Evolutionary conservation across 2,113 vertebrate species (phyloP).

Genomic region (Struthio camelus): DNA sequence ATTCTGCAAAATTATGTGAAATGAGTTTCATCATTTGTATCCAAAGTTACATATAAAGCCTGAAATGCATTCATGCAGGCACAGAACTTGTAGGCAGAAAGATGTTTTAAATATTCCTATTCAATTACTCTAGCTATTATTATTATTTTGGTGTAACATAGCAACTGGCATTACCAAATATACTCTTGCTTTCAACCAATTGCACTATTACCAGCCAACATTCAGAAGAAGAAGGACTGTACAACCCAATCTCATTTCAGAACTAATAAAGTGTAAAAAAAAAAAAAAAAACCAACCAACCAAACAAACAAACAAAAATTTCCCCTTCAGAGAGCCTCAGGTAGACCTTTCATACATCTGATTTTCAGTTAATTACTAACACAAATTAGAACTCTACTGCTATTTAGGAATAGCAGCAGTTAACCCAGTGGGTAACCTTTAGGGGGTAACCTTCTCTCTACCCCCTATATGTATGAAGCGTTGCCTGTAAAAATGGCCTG

Average conservation of each 20-base stretch:
- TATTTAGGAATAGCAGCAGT: neutral
- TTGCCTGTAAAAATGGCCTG: neutral
- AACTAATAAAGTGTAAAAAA: neutral
- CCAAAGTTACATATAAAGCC: slow-evolving; percentile 9
- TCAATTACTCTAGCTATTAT: neutral
- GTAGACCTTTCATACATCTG: neutral
- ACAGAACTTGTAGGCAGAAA: neutral
- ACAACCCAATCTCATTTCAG: rapidly evolving
- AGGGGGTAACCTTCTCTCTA: too few relatives aligned
- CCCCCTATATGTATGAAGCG: neutral
- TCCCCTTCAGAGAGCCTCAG: neutral
- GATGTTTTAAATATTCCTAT: neutral
- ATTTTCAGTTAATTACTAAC: neutral
- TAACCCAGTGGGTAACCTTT: too few relatives aligned
- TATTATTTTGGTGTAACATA: neutral
- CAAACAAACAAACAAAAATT: too few relatives aligned
- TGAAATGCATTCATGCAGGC: neutral
- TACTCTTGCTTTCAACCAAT: neutral
- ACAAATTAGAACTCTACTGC: neutral
- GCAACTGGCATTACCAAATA: neutral
- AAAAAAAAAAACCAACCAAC: neutral
- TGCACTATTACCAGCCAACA: neutral
- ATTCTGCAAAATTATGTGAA: slow-evolving; percentile 7
- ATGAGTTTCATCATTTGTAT: slow-evolving; percentile 14
- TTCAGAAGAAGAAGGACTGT: neutral